Conservation (phyloP, 1,140 invertebrate genomes). For the Pseudomyrmex sp. region DNA sequence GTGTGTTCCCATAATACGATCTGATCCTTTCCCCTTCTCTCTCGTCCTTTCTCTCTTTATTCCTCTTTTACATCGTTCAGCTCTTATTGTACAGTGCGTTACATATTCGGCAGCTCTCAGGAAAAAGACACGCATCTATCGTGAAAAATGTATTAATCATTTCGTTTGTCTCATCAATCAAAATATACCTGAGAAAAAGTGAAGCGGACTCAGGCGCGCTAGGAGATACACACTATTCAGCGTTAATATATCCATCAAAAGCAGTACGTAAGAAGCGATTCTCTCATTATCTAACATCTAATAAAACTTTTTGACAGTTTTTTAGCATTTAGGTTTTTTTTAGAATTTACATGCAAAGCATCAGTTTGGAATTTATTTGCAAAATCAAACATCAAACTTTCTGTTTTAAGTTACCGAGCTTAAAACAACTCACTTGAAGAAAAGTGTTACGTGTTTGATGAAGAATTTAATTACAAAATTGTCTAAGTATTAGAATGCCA, state of each 20-base stretch:
- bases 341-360: too few species aligned
- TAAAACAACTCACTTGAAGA: not conserved
- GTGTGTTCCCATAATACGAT: slow-evolving; percentile 79
- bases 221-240: too few species aligned
- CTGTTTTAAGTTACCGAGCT: too few species aligned
- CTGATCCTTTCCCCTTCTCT: slow-evolving; percentile 18
- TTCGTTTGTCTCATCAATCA: slow-evolving; percentile 10
- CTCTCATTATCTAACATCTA: slow-evolving; percentile 10
- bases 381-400: too few species aligned
- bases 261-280: slow-evolving; percentile 6
- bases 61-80: slow-evolving; percentile 6
- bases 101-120: slow-evolving; percentile 61
- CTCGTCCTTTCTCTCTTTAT: not conserved
- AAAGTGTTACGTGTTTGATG: not conserved
- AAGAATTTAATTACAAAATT: too few species aligned
- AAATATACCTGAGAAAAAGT: slow-evolving; percentile 61
- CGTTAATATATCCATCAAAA: not conserved
- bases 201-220: slow-evolving; percentile 34
- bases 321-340: not conserved
- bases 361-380: too few species aligned
- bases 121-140: slow-evolving; percentile 14
- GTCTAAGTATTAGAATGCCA: too few species aligned
- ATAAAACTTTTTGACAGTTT: slow-evolving; percentile 1
- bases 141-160: slow-evolving; percentile 44
- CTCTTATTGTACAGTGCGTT: slow-evolving; percentile 64